Evolutionary conservation across 2,113 vertebrate genomes (phyloP).

Genomic region (Dipodomys ordii): DNA sequence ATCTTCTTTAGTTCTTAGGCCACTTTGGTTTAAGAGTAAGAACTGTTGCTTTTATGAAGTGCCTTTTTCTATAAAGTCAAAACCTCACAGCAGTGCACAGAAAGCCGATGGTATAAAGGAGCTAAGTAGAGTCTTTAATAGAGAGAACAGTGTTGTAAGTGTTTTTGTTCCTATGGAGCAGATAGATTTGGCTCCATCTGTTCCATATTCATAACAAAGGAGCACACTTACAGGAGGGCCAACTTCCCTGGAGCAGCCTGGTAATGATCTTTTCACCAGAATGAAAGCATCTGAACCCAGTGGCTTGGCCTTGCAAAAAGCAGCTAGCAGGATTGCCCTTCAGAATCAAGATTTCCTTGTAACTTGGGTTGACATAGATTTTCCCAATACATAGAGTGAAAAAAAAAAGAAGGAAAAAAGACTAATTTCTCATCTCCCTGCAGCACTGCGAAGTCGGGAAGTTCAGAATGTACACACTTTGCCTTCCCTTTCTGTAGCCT

Average conservation of each 20-base stretch:
- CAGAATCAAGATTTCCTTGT: conserved; percentile 77
- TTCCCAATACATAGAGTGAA: conserved; percentile 64
- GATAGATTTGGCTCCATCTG: conserved; percentile 92
- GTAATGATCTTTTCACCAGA: conserved; percentile 90
- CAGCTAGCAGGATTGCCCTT: conserved; percentile 73
- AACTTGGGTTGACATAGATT: conserved; percentile 71
- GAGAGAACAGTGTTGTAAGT: conserved; percentile 89
- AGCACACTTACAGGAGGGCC: conserved; percentile 87
- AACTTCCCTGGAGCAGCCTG: conserved; percentile 86
- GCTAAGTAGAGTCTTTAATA: conserved; percentile 91
- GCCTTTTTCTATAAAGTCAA: conserved; percentile 89
- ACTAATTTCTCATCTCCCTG: not conserved
- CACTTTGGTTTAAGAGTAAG: conserved; percentile 88
- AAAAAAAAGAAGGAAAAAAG: not conserved
- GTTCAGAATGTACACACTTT: conserved; percentile 53
- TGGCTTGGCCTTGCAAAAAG: conserved; percentile 84
- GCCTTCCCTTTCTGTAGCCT: conserved; percentile 17
- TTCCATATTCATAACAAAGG: conserved; percentile 94
- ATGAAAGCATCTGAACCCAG: conserved; percentile 86
- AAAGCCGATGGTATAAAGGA: conserved; percentile 89
- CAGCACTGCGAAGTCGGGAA: conserved; percentile 8
- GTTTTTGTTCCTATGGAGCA: conserved; percentile 90
- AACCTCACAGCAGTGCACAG: conserved; percentile 91
- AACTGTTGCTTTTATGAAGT: conserved; percentile 88
- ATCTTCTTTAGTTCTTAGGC: conserved; percentile 87